phyloP scores from a whole-genome alignment of 2,888 invertebrate species.

The Diadegma fenestrale region DNA sequence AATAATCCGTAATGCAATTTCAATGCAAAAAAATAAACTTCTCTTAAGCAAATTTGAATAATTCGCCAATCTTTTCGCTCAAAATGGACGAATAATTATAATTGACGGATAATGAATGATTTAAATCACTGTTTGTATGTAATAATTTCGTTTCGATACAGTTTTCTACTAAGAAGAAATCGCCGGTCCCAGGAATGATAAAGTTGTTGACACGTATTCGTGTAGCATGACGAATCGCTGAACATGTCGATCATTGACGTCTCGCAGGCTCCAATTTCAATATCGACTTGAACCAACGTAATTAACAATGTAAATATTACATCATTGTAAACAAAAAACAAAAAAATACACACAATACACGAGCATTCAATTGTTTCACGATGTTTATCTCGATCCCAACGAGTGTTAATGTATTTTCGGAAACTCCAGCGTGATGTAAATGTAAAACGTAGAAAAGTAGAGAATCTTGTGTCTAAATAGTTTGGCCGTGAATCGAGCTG shows the following conservation, averaged over 20 bases:
- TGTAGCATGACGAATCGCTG: slow-evolving; percentile 23
- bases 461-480: background rate
- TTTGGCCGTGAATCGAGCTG: slow-evolving; percentile 29
- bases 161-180: background rate
- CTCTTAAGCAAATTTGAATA: background rate
- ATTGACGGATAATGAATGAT: no score
- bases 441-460: background rate
- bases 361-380: background rate
- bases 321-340: background rate
- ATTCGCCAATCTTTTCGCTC: background rate
- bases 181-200: slow-evolving; percentile 14
- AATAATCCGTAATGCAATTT: background rate
- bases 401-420: slow-evolving; percentile 8
- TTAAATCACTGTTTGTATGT: no score
- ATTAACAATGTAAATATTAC: background rate
- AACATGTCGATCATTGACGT: background rate
- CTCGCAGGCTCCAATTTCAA: background rate
- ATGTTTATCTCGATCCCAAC: no score
- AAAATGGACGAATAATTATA: background rate
- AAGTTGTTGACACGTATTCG: slow-evolving; percentile 27
- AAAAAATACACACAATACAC: slow-evolving; percentile 1
- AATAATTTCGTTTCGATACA: slow-evolving; percentile 9
- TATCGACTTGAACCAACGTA: background rate
- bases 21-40: background rate
- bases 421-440: slow-evolving; percentile 4